Conservation (phyloP, 1,140 invertebrate genomes). For the Telenomus remus region DNA sequence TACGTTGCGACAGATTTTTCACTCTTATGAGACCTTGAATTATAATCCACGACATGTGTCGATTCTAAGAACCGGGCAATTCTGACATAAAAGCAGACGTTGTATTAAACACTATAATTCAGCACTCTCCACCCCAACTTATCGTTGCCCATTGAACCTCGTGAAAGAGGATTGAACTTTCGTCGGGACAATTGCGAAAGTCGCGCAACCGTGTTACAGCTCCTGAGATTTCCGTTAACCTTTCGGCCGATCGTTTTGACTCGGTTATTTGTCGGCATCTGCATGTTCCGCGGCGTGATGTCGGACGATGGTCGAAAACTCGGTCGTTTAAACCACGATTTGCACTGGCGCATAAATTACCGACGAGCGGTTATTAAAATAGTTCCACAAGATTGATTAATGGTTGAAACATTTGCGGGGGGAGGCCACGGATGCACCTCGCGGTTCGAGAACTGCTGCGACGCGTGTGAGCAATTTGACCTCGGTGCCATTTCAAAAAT, state of each 20-base stretch:
- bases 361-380: slow-evolving; percentile 33
- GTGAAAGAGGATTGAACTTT: too few relatives aligned
- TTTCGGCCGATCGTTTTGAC: background rate
- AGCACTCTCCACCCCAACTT: too few relatives aligned
- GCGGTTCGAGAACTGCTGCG: slow-evolving; percentile 20
- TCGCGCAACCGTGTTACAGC: too few relatives aligned
- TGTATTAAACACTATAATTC: too few relatives aligned
- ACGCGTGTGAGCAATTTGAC: slow-evolving; percentile 54
- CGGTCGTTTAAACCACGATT: slow-evolving; percentile 20
- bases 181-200: too few relatives aligned
- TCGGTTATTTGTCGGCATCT: slow-evolving; percentile 11
- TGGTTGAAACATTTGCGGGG: slow-evolving; percentile 12
- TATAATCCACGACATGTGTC: slow-evolving; percentile 36
- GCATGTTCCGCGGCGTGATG: slow-evolving; percentile 17
- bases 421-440: slow-evolving; percentile 36
- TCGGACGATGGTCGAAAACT: slow-evolving; percentile 12
- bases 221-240: background rate
- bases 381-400: slow-evolving; percentile 44
- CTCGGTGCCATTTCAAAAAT: slow-evolving; percentile 54
- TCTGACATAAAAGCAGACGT: slow-evolving; percentile 18
- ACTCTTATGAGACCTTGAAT: slow-evolving; percentile 56
- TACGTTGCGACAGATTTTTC: slow-evolving; percentile 64
- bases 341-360: slow-evolving; percentile 31
- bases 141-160: too few relatives aligned
- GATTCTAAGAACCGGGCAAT: slow-evolving; percentile 29